Base-by-base conservation (phyloP, 2,797 vertebrate genomes). In the Enteromius radiatus region DNA sequence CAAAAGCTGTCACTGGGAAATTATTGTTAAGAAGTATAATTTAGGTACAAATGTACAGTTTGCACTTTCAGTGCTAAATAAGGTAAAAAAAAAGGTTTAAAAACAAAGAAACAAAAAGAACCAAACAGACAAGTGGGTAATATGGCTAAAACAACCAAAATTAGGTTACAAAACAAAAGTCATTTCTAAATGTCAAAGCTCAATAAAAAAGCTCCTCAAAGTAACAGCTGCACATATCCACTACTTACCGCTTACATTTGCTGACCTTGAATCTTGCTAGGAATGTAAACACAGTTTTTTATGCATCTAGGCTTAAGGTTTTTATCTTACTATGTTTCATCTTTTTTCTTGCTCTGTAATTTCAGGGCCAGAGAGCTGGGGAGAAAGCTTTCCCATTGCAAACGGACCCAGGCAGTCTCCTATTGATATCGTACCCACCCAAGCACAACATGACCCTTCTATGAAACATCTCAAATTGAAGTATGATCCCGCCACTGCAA, bases 371-470 rank as follows among this genome's bases (percentile, higher is more conserved):
- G 87, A 93, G 63, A 94, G 84, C 33, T 99, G 98, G 98, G 93
- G 38, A 23, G 89, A 94, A 31, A 80, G 92, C 23, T 99, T 93
- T 65, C 96, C 97, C 1, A 49, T 97, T 0, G 98, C 97, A 12
- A 92, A 96, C 4, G 97, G 98, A 73, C 89, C 95, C 85, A 94
- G 96, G 26, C 98, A 99, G 91, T 99, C 98, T 88, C 98, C 98
- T 0, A 98, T 99, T 3, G 94, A 99, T 89, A 97, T 99, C 14
- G 92, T 95, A 81, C 94, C 96, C 2, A 89, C 89, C 71, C 95
- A 97, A 85, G 92, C 95, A 41, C 93, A 89, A 76, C 95, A 94
- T 19, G 96, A 98, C 86, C 88, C 94, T 0, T 89, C 92, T 43
- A 94, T 99, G 56, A 95, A 90, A 86, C 88, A 93, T 15, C 95